These are phyloP conservation scores for Anorthoa munda DNA, from an alignment of 2,888 invertebrate genomes.

Conservation along the genomic window DNA sequence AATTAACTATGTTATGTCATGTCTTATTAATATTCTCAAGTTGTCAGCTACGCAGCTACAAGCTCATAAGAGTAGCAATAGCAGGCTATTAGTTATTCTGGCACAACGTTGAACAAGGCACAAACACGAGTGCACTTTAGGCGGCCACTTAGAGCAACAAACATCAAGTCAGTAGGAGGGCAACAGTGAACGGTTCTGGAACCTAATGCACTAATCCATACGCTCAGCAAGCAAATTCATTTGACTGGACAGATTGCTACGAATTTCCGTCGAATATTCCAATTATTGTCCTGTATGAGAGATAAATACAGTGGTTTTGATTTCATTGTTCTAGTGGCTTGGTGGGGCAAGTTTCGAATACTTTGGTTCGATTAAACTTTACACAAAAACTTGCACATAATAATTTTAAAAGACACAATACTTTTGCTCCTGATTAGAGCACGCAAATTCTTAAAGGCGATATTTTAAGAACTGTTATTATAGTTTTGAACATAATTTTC, in stretches of 20 bases:
- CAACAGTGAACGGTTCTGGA: not conserved
- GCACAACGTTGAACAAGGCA: not conserved
- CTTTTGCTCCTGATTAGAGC: not conserved
- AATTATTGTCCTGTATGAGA: not conserved
- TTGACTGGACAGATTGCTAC: not conserved
- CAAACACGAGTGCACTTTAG: not conserved
- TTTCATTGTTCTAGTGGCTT: not conserved
- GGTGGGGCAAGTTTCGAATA: not conserved
- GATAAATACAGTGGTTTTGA: not conserved
- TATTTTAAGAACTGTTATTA: no score
- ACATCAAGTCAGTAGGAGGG: not conserved
- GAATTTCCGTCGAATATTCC: not conserved
- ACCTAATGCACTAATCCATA: not conserved
- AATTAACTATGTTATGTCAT: no score
- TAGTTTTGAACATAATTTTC: not conserved
- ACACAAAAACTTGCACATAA: no score
- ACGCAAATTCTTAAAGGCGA: no score
- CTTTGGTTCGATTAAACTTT: not conserved
- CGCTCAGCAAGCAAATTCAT: constrained; percentile 4
- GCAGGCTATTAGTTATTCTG: not conserved
- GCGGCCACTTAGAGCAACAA: constrained; percentile 8
- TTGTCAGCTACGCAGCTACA: no score
- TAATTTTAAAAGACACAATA: no score
- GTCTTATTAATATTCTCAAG: no score
- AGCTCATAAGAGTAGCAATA: not conserved